Conservation (phyloP, 2,888 invertebrate species). For the Drosophila eohydei region DNA sequence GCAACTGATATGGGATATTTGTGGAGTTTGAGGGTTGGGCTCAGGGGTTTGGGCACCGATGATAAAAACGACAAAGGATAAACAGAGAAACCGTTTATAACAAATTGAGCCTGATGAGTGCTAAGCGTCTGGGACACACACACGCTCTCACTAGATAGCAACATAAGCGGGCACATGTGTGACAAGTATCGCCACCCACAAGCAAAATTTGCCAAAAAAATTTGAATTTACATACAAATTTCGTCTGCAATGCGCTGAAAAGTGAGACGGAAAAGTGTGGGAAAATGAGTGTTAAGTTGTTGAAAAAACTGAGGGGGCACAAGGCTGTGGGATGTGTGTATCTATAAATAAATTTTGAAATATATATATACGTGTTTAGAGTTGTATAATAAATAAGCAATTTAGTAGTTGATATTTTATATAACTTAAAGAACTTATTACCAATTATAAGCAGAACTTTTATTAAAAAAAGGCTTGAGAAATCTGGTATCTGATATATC, state of each 20-base stretch:
- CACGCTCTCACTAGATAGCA: conserved; percentile 41
- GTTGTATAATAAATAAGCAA: too few species aligned
- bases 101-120: conserved; percentile 79
- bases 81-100: conserved; percentile 69
- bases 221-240: conserved; percentile 77
- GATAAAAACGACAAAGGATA: conserved; percentile 66
- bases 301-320: not conserved
- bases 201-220: conserved; percentile 39
- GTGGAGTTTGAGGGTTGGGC: conserved; percentile 14
- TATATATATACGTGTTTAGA: not conserved
- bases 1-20: conserved; percentile 71
- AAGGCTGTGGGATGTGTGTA: not conserved
- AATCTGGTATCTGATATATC: too few species aligned
- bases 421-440: too few species aligned
- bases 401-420: too few species aligned
- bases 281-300: conserved; percentile 37
- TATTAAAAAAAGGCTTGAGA: too few species aligned
- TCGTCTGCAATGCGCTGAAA: conserved; percentile 56
- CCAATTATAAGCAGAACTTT: too few species aligned
- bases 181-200: conserved; percentile 57
- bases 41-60: conserved; percentile 30
- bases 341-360: not conserved
- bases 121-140: conserved; percentile 60
- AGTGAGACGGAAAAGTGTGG: conserved; percentile 41
- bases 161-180: conserved; percentile 68